phyloP scores from a whole-genome alignment of 2,888 invertebrate genomes.

The Shargacucullia verbasci region DNA sequence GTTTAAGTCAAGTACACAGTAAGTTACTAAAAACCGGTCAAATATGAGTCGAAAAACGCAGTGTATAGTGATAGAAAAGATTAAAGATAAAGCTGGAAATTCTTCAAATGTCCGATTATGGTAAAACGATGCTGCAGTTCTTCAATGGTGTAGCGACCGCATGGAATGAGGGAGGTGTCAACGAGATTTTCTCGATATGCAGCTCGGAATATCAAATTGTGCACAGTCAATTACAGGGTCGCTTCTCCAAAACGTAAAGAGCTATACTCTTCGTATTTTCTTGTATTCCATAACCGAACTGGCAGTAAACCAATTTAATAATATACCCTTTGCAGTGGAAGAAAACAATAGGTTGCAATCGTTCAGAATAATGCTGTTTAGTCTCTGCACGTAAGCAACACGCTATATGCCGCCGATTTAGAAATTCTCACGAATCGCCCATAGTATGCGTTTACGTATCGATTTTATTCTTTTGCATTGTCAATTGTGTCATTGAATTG shows the following conservation, averaged over 20 bases:
- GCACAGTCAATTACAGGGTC: too few species aligned
- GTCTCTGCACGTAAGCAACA: slow-evolving; percentile 12
- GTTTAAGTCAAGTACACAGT: too few species aligned
- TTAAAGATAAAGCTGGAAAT: too few species aligned
- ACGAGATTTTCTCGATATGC: too few species aligned
- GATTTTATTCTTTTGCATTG: slow-evolving; percentile 8
- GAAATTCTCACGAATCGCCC: slow-evolving; percentile 4
- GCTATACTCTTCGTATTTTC: not conserved
- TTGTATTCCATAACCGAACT: not conserved
- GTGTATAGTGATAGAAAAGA: too few species aligned
- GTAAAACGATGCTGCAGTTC: too few species aligned
- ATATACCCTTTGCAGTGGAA: not conserved
- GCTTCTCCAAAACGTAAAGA: not conserved
- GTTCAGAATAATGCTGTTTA: slow-evolving; percentile 1
- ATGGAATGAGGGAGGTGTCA: too few species aligned
- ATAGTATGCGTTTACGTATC: slow-evolving; percentile 7
- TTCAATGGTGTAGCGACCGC: too few species aligned
- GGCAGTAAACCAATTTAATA: slow-evolving; percentile 4
- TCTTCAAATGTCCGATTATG: too few species aligned
- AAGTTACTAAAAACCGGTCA: too few species aligned
- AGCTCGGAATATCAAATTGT: too few species aligned
- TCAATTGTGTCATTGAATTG: not conserved
- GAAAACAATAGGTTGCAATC: not conserved
- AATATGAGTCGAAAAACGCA: too few species aligned
- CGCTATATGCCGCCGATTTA: not conserved